phyloP scores from a whole-genome alignment of 1,140 invertebrate genomes.

The Frieseomelitta varia region DNA sequence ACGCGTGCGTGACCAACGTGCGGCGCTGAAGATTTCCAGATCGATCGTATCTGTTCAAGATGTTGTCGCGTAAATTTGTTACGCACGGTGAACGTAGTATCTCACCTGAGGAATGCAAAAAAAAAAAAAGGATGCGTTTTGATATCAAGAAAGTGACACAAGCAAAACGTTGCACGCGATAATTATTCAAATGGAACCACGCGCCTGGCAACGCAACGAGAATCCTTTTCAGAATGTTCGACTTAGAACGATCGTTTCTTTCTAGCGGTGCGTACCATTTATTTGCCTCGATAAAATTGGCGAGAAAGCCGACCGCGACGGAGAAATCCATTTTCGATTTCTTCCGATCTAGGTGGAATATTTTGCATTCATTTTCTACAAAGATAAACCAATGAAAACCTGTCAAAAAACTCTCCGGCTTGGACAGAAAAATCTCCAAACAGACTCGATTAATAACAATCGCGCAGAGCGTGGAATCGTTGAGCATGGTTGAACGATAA shows the following conservation, averaged over 20 bases:
- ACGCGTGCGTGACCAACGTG: conserved; percentile 18
- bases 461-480: neutral
- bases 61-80: conserved; percentile 6
- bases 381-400: too few species aligned
- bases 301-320: too few species aligned
- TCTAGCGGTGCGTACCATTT: too few species aligned
- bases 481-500: neutral
- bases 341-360: too few species aligned
- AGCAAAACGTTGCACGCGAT: neutral
- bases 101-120: neutral
- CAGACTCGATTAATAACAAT: conserved; percentile 26
- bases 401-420: neutral
- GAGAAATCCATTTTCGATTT: too few species aligned
- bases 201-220: rapidly evolving
- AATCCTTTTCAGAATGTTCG: neutral
- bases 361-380: too few species aligned
- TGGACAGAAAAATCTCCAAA: neutral
- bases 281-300: too few species aligned
- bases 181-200: neutral
- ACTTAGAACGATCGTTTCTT: too few species aligned
- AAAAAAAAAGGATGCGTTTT: too few species aligned
- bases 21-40: neutral
- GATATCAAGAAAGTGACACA: neutral
- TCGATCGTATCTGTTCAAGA: neutral
- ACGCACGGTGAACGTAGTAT: neutral